A percentile compares a stretch with the other conserved stretches of the same genome.
Conservation (phyloP, 2,113 vertebrate species). For the Vidua chalybeata region DNA sequence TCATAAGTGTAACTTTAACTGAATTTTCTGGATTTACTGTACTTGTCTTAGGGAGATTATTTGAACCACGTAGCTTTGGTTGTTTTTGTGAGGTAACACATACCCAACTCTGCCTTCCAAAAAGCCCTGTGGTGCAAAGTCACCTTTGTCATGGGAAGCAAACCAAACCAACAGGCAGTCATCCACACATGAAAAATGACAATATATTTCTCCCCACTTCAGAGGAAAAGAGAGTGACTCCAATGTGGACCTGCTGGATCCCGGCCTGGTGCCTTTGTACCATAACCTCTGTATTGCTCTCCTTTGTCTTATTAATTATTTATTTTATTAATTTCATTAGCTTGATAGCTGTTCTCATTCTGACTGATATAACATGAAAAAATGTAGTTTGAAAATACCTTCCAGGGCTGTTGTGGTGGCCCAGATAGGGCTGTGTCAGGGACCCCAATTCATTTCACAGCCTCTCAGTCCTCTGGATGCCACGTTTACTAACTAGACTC, state of each 20-base stretch:
- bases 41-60: neutral
- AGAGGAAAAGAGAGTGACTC: neutral
- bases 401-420: constrained; percentile 36
- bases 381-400: constrained; percentile 51
- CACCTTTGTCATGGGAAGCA: neutral
- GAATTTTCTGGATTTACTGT: neutral
- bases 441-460: constrained; percentile 45
- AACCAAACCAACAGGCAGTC: neutral
- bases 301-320: neutral
- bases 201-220: neutral
- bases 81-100: neutral
- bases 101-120: neutral
- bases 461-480: constrained; percentile 7
- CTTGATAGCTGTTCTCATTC: constrained; percentile 17
- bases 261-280: neutral
- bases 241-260: neutral
- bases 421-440: constrained; percentile 39
- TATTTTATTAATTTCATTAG: neutral
- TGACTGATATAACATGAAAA: neutral
- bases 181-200: fast-evolving
- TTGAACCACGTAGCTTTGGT: fast-evolving
- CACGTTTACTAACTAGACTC: neutral
- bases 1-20: neutral
- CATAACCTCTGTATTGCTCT: neutral
- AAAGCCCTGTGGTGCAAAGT: neutral